Evolutionary conservation across 2,888 invertebrate species (phyloP).

Genomic region (Baccha elongata): DNA sequence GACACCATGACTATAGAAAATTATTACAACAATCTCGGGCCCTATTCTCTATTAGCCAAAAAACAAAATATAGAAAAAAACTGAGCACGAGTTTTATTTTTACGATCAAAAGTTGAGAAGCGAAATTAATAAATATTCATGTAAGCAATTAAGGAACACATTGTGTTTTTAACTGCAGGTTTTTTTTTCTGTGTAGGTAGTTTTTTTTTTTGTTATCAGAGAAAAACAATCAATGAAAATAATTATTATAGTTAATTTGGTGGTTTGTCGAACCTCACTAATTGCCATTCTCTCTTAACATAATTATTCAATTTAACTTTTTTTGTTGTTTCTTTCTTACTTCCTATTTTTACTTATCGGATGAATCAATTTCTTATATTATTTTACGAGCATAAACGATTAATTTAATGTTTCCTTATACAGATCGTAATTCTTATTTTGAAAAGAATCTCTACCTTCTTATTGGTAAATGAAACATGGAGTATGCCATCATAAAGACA

Average conservation of each 20-base stretch:
- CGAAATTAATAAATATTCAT: conserved; percentile 68
- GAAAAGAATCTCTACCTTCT: conserved; percentile 59
- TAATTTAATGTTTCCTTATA: conserved; percentile 52
- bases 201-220: conserved; percentile 34
- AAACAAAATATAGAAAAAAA: conserved; percentile 7
- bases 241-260: conserved; percentile 22
- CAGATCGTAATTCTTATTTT: conserved; percentile 52
- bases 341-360: conserved; percentile 2
- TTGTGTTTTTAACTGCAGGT: neutral
- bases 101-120: conserved; percentile 35
- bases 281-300: conserved; percentile 38
- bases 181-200: conserved; percentile 14
- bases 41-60: conserved; percentile 39
- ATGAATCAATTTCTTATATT: conserved; percentile 41
- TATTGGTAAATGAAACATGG: conserved; percentile 46
- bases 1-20: conserved; percentile 28
- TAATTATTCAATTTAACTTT: conserved; percentile 35
- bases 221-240: conserved; percentile 43
- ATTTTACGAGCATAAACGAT: conserved; percentile 61
- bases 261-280: conserved; percentile 29
- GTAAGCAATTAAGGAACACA: conserved; percentile 50
- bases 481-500: conserved; percentile 51
- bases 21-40: conserved; percentile 24
- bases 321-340: conserved; percentile 6
- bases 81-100: conserved; percentile 36